Conservation (phyloP, 1,140 invertebrate genomes). For the Aporrectodea caliginosa region DNA sequence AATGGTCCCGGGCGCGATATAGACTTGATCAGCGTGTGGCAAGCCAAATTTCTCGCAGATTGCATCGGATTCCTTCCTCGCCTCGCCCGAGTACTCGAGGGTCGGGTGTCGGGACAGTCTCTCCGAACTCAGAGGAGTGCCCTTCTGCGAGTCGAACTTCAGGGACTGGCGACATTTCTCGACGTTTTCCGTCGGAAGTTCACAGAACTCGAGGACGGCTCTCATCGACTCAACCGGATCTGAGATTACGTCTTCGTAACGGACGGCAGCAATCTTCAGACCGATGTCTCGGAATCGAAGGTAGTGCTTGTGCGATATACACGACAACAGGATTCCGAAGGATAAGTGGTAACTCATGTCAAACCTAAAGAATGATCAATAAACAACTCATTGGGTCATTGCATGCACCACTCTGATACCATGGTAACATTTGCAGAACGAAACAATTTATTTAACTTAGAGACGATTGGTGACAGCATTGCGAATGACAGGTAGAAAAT, state of each 20-base stretch:
- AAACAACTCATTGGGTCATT: no score
- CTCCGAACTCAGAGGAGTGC: not conserved
- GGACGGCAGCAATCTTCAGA: slow-evolving; percentile 19
- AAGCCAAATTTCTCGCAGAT: not conserved
- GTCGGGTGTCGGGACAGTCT: not conserved
- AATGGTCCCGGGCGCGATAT: not conserved
- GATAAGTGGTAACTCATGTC: not conserved
- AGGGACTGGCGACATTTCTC: not conserved
- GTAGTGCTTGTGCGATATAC: not conserved
- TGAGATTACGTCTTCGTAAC: slow-evolving; percentile 19
- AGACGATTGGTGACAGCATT: no score
- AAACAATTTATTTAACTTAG: no score
- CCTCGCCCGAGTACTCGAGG: not conserved
- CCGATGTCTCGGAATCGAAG: not conserved
- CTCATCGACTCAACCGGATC: not conserved
- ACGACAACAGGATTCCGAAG: slow-evolving; percentile 1
- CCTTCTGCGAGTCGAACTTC: not conserved
- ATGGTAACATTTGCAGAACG: no score
- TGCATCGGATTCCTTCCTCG: not conserved
- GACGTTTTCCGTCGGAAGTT: not conserved
- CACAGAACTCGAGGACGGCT: slow-evolving; percentile 10
- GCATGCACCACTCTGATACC: no score
- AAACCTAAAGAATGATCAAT: no score
- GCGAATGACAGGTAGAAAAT: no score
- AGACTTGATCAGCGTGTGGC: not conserved